Percentiles rank a stretch among this genome's conserved stretches.
phyloP scores from a whole-genome alignment of 2,797 vertebrate genomes.

The Myoxocephalus aenaeus region DNA sequence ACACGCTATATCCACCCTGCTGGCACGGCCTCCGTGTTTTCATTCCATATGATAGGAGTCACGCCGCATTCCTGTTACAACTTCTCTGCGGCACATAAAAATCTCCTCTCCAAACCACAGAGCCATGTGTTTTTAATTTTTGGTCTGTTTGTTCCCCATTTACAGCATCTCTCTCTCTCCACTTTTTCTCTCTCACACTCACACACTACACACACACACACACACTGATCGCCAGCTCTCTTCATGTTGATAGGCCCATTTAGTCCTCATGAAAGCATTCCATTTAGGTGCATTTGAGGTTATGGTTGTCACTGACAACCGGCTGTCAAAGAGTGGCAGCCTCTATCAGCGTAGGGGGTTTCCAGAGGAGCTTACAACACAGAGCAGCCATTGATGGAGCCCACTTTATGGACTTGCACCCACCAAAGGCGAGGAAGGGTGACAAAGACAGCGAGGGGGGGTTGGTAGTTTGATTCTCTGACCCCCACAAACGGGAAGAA shows the following conservation, averaged over 20 bases:
- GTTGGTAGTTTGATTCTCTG: slow-evolving; percentile 38
- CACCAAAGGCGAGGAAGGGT: slow-evolving; percentile 52
- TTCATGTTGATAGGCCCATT: slow-evolving; percentile 74
- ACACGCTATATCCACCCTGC: slow-evolving; percentile 66
- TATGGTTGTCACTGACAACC: slow-evolving; percentile 89
- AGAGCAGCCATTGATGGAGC: slow-evolving; percentile 71
- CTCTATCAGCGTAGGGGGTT: slow-evolving; percentile 83
- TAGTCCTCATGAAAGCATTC: slow-evolving; percentile 78
- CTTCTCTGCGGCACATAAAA: slow-evolving; percentile 77
- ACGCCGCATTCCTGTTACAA: slow-evolving; percentile 82
- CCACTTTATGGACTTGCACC: slow-evolving; percentile 61
- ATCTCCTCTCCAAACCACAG: slow-evolving; percentile 77
- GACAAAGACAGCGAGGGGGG: slow-evolving; percentile 53
- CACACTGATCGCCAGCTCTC: slow-evolving; percentile 32
- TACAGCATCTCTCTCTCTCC: slow-evolving; percentile 68
- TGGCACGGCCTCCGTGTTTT: slow-evolving; percentile 75
- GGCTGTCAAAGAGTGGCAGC: slow-evolving; percentile 84
- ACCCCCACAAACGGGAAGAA: slow-evolving; percentile 29
- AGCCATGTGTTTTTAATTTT: slow-evolving; percentile 83
- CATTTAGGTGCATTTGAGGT: slow-evolving; percentile 81
- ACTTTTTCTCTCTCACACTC: slow-evolving; percentile 21
- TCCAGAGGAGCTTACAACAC: slow-evolving; percentile 62
- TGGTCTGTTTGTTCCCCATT: slow-evolving; percentile 81
- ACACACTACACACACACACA: neutral
- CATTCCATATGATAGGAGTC: slow-evolving; percentile 80